Evolutionary conservation across 2,113 vertebrate genomes (phyloP), one percentile per base, ranked within the genome.

Genomic region (Aspidoscelis tigris): DNA sequence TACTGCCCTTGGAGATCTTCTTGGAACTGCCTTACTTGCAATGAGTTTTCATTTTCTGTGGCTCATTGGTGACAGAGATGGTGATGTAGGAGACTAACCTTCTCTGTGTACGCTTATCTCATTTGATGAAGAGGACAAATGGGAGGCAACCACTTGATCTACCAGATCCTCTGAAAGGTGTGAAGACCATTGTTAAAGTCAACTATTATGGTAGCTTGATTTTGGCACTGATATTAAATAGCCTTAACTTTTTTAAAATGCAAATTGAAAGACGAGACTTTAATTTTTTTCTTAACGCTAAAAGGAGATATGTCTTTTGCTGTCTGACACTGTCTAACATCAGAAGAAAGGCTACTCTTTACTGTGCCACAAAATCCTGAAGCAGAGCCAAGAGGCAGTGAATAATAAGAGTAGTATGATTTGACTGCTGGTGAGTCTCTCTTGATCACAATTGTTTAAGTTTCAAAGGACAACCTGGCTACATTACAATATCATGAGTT

Each of bases 21-120:
- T 99, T 39, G 98, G 98, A 92, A 99, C 98, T 4, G 98, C 97
- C 68, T 94, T 99, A 89, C 89, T 99, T 89, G 98, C 98, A 0
- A 88, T 98, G 83, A 96, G 98, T 95, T 99, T 99, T 93, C 97
- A 98, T 94, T 98, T 99, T 92, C 97, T 99, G 58, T 99, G 97
- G 97, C 95, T 98, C 77, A 98, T 99, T 69, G 98, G 98, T 33
- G 98, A 99, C 92, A 97, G 96, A 88, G 98, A 99, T 94, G 98
- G 98, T 0, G 98, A 99, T 18, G 98, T 99, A 39, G 98, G 98
- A 6, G 98, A 99, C 94, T 99, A 94, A 95, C 43, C 11, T 26
- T 53, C 86, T 77, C 10, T 75, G 2, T 0, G 64, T 68, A 80
- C 81, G 47, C 81, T 71, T 71, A 86, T 81, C 66, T 74, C 72